A percentile compares a stretch with the other conserved stretches of the same genome.
Evolutionary conservation across 2,888 invertebrate genomes (phyloP).

Genomic region (Encarsia formosa): DNA sequence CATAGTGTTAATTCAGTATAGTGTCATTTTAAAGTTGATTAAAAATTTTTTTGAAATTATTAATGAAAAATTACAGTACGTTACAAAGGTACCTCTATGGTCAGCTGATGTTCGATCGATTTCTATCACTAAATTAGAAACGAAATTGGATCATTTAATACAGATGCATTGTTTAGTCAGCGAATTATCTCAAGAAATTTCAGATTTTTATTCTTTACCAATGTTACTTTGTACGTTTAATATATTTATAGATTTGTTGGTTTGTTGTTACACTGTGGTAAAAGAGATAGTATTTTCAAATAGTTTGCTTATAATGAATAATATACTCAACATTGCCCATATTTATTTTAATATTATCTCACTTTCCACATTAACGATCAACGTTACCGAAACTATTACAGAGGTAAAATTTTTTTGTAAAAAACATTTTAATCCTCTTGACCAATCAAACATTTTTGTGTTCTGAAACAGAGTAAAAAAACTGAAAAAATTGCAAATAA

Average conservation of each 20-base stretch:
- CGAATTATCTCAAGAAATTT: too few relatives aligned
- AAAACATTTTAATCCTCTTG: not conserved
- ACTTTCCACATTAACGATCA: not conserved
- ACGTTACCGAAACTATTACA: not conserved
- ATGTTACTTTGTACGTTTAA: too few relatives aligned
- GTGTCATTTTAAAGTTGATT: not conserved
- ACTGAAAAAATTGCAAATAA: not conserved
- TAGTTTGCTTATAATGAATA: not conserved
- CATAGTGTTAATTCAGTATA: not conserved
- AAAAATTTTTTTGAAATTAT: not conserved
- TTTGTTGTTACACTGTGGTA: too few relatives aligned
- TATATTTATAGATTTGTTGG: too few relatives aligned
- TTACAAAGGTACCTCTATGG: too few relatives aligned
- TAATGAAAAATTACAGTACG: not conserved
- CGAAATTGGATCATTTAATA: too few relatives aligned
- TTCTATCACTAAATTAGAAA: too few relatives aligned
- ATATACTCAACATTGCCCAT: not conserved
- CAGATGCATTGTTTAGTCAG: too few relatives aligned
- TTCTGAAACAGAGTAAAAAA: not conserved
- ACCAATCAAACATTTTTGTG: not conserved
- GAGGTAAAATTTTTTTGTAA: not conserved
- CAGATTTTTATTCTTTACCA: too few relatives aligned
- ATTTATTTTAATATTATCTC: not conserved
- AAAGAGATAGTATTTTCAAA: too few relatives aligned
- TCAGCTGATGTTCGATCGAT: too few relatives aligned